Conservation (phyloP, 2,888 invertebrate genomes). For the Lycocerus yunnanus region DNA sequence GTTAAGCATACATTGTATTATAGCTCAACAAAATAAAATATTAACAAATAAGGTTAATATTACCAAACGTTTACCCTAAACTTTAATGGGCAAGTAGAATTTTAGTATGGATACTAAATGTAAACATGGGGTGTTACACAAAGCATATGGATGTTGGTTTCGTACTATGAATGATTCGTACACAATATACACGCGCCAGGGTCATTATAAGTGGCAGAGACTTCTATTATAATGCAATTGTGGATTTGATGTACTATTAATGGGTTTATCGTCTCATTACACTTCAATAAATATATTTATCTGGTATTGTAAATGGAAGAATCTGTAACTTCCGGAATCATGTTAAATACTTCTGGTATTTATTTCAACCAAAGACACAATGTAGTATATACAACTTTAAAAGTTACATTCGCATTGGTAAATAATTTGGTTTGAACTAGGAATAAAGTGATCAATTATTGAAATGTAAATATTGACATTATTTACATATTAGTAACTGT, state of each 20-base stretch:
- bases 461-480: background rate
- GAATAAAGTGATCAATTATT: background rate
- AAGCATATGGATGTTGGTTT: conserved; percentile 39
- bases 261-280: conserved; percentile 47
- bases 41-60: background rate
- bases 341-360: conserved; percentile 21
- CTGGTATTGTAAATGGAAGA: conserved; percentile 9
- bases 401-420: background rate
- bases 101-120: conserved; percentile 48
- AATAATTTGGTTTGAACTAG: background rate
- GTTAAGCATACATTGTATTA: background rate
- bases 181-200: conserved; percentile 47
- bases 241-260: conserved; percentile 46
- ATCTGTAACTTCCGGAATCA: conserved; percentile 14
- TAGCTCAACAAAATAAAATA: background rate
- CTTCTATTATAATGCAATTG: conserved; percentile 48
- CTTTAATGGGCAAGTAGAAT: conserved; percentile 51
- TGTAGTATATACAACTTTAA: background rate
- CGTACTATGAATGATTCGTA: conserved; percentile 33
- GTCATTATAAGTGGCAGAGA: conserved; percentile 44
- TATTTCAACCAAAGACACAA: background rate
- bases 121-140: conserved; percentile 47
- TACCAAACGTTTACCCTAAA: conserved; percentile 37
- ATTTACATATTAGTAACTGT: background rate
- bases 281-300: conserved; percentile 32